Conservation (phyloP, 1,140 invertebrate species). For the Drosophila pachea region DNA sequence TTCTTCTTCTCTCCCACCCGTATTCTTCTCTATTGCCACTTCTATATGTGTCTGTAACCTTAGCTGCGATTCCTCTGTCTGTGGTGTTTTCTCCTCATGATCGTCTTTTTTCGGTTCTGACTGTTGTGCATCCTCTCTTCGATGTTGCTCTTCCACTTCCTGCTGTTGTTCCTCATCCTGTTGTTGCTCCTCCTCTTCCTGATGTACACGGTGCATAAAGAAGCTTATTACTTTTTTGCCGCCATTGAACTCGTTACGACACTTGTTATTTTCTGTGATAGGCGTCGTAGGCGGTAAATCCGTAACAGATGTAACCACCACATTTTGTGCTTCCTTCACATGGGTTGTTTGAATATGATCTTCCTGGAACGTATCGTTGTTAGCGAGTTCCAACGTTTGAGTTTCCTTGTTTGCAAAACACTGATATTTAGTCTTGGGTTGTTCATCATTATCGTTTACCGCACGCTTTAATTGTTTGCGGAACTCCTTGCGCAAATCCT, state of each 20-base stretch:
- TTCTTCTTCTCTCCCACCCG: neutral
- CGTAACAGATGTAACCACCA: conserved; percentile 34
- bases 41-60: neutral
- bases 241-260: conserved; percentile 54
- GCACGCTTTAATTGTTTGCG: conserved; percentile 36
- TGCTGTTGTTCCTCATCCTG: conserved; percentile 6
- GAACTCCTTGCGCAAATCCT: conserved; percentile 51
- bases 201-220: conserved; percentile 61
- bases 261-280: conserved; percentile 29
- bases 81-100: neutral
- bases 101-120: neutral
- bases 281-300: conserved; percentile 22
- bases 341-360: conserved; percentile 7
- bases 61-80: conserved; percentile 6
- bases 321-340: conserved; percentile 16
- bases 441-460: conserved; percentile 43
- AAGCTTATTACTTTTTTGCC: conserved; percentile 64
- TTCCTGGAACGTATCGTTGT: conserved; percentile 1
- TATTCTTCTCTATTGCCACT: neutral
- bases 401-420: conserved; percentile 55
- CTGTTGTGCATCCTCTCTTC: neutral
- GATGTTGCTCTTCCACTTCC: neutral
- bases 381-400: conserved; percentile 14
- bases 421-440: conserved; percentile 45
- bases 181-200: conserved; percentile 40